These are phyloP conservation scores for Strix uralensis DNA, from an alignment of 2,113 vertebrate genomes.

Conservation along the genomic window DNA sequence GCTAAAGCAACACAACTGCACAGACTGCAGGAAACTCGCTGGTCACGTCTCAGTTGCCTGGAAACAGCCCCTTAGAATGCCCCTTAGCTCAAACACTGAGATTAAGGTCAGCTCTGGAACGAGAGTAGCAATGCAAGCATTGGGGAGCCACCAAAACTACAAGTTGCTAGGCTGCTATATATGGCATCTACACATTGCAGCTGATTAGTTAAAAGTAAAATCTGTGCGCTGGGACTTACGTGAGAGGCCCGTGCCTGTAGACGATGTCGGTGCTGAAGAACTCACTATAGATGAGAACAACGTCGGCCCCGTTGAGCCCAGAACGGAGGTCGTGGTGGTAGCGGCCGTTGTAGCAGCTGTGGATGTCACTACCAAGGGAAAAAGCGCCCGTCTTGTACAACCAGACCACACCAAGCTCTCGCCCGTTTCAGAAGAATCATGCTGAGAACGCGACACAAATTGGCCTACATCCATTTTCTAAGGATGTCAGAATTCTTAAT, in stretches of 20 bases:
- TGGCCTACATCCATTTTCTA: background rate
- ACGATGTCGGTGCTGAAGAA: conserved; percentile 38
- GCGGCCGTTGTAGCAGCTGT: conserved; percentile 60
- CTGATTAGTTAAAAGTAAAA: background rate
- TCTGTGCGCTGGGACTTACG: conserved; percentile 54
- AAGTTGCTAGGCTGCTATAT: background rate
- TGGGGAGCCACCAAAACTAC: background rate
- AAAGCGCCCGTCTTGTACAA: fast-evolving
- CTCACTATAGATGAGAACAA: conserved; percentile 62
- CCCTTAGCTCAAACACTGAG: background rate
- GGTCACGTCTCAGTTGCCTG: background rate
- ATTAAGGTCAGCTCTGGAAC: background rate
- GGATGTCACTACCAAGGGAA: background rate
- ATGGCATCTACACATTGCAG: background rate
- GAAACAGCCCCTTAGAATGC: background rate
- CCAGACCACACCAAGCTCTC: background rate
- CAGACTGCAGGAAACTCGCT: background rate
- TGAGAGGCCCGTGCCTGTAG: conserved; percentile 60
- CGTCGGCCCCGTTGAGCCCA: conserved; percentile 43
- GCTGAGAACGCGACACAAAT: background rate
- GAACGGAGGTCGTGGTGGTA: conserved; percentile 38
- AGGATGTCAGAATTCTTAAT: no score
- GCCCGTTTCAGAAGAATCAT: background rate
- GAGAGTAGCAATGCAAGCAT: background rate
- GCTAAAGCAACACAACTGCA: background rate